Percentiles rank a stretch among this genome's conserved stretches.
Conservation (phyloP, 2,888 invertebrate species). For the Drosophila rellima region DNA sequence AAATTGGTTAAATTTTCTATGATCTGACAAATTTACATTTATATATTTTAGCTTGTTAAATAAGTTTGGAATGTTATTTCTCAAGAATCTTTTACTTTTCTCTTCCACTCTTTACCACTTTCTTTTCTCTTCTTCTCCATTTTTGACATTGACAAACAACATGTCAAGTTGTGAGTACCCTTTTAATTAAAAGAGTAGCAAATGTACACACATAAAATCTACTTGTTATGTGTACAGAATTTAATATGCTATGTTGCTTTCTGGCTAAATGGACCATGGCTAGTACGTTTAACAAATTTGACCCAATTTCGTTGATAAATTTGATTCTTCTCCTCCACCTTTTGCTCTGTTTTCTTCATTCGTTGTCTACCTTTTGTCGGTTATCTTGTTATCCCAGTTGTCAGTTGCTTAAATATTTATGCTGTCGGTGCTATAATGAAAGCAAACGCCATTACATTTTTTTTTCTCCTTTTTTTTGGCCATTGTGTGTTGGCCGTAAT, state of each 20-base stretch:
- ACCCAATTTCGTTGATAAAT: constrained; percentile 62
- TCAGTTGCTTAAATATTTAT: constrained; percentile 79
- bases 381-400: constrained; percentile 70
- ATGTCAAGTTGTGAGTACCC: neutral
- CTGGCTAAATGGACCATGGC: constrained; percentile 20
- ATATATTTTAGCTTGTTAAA: no score
- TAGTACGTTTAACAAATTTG: constrained; percentile 55
- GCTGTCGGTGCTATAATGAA: constrained; percentile 69
- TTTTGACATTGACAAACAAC: neutral
- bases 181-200: neutral
- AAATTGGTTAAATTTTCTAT: no score
- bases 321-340: constrained; percentile 25
- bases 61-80: no score
- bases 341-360: neutral
- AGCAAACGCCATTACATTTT: constrained; percentile 71
- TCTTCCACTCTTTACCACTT: no score
- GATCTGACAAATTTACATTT: no score
- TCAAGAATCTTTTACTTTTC: no score
- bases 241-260: constrained; percentile 11
- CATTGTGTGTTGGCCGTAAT: constrained; percentile 64
- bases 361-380: constrained; percentile 28
- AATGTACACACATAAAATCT: constrained; percentile 35
- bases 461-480: constrained; percentile 4
- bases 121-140: neutral
- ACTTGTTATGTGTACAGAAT: constrained; percentile 23